Conservation (phyloP, 2,888 invertebrate species). For the Minunthozetes semirufus region DNA sequence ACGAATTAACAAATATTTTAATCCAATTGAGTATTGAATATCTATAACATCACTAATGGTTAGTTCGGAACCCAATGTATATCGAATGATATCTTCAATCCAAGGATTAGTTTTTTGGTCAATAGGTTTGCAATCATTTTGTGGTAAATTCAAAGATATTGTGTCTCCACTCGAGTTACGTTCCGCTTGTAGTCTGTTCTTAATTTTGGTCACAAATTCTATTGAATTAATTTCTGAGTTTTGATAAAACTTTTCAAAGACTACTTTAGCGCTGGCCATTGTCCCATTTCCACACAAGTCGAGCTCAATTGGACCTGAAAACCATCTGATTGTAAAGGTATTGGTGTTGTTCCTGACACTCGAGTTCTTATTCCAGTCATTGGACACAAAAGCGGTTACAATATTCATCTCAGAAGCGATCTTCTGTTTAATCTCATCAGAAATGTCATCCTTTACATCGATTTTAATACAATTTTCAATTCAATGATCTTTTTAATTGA, state of each 20-base stretch:
- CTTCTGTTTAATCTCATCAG: conserved; percentile 50
- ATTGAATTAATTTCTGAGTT: neutral
- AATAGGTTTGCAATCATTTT: conserved; percentile 45
- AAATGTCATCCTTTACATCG: conserved; percentile 45
- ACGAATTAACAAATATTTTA: conserved; percentile 45
- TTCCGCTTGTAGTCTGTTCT: conserved; percentile 22
- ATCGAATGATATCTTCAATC: conserved; percentile 36
- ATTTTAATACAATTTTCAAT: neutral
- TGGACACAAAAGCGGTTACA: conserved; percentile 53
- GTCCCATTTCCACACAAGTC: conserved; percentile 56
- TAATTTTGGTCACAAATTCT: conserved; percentile 21
- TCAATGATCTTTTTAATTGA: neutral
- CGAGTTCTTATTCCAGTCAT: conserved; percentile 35
- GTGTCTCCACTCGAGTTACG: conserved; percentile 37
- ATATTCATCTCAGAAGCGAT: conserved; percentile 55
- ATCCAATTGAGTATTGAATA: conserved; percentile 43
- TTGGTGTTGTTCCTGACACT: conserved; percentile 26
- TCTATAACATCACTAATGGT: conserved; percentile 42
- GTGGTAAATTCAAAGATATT: conserved; percentile 49
- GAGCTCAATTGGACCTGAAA: conserved; percentile 54
- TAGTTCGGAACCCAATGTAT: neutral
- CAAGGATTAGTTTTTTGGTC: conserved; percentile 11
- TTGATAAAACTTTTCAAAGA: conserved; percentile 46
- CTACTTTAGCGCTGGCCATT: conserved; percentile 52
- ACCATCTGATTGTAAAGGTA: conserved; percentile 51